phyloP scores from a whole-genome alignment of 2,888 invertebrate genomes.

The Calameuta idolon region DNA sequence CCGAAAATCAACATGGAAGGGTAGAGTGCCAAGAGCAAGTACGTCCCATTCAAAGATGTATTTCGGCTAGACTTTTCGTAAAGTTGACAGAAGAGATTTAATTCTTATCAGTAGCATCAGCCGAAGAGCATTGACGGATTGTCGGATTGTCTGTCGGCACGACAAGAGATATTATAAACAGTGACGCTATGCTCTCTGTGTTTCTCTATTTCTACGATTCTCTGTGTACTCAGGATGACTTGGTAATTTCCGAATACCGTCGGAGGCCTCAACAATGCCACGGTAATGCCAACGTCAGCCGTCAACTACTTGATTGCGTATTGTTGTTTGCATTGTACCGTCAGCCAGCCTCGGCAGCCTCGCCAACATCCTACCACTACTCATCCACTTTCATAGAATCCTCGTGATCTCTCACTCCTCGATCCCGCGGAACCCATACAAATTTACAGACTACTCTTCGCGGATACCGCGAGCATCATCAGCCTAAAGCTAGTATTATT shows the following conservation, averaged over 20 bases:
- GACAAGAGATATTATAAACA: not conserved
- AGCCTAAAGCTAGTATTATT: not conserved
- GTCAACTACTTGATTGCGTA: slow-evolving; percentile 62
- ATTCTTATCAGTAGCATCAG: not conserved
- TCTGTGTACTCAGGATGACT: slow-evolving; percentile 11
- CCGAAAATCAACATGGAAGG: slow-evolving; percentile 43
- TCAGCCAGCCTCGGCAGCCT: slow-evolving; percentile 31
- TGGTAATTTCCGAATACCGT: slow-evolving; percentile 51
- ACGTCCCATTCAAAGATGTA: not conserved
- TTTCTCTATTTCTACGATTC: not conserved
- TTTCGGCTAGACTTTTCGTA: not conserved
- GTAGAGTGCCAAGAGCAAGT: not conserved
- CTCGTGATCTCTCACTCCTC: slow-evolving; percentile 2
- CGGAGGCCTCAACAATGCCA: slow-evolving; percentile 53
- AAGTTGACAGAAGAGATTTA: not conserved
- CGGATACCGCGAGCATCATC: not conserved
- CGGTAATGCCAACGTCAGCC: slow-evolving; percentile 57
- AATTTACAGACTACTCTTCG: not conserved
- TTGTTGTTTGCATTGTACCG: slow-evolving; percentile 58
- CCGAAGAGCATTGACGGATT: not conserved
- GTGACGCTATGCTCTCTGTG: not conserved
- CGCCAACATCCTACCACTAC: slow-evolving; percentile 42
- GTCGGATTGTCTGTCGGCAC: not conserved
- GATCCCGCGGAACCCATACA: not conserved
- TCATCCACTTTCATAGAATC: slow-evolving; percentile 44